Evolutionary conservation across 2,113 vertebrate genomes (phyloP).

Genomic region (Anseranas semipalmata): DNA sequence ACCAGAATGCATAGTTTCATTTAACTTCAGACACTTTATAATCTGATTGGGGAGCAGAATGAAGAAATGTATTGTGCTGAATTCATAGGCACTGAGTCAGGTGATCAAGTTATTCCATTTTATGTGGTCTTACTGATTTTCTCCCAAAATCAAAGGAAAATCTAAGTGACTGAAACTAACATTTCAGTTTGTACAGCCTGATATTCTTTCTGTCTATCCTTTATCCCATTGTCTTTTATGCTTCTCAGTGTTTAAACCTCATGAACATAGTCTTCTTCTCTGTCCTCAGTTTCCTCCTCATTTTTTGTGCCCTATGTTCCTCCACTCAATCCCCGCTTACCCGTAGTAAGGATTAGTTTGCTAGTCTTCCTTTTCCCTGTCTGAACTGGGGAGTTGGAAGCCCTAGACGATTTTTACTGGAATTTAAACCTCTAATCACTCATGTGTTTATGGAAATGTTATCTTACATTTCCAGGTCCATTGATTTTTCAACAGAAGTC

Average conservation of each 20-base stretch:
- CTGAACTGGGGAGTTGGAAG: background rate
- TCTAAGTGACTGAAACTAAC: background rate
- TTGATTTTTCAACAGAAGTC: slow-evolving; percentile 45
- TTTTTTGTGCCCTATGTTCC: background rate
- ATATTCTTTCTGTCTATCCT: background rate
- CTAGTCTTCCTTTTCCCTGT: background rate
- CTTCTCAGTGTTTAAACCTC: background rate
- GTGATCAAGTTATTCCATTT: slow-evolving; percentile 2
- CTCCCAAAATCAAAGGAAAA: slow-evolving; percentile 24
- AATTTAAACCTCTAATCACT: slow-evolving; percentile 36
- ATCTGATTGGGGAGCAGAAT: background rate
- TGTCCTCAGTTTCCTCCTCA: background rate
- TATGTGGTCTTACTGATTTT: background rate
- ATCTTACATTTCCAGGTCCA: slow-evolving; percentile 27
- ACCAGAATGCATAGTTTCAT: background rate
- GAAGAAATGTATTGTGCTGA: background rate
- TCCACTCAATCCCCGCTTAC: background rate
- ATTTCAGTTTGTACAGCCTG: background rate
- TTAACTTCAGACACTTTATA: background rate
- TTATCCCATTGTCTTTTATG: background rate
- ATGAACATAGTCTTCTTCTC: background rate
- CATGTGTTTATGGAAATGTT: slow-evolving; percentile 23
- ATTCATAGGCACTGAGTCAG: background rate
- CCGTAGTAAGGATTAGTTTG: background rate
- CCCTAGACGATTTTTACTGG: background rate